These are phyloP conservation scores for Epinotia bilunana DNA, from an alignment of 2,888 invertebrate species.

Conservation along the genomic window DNA sequence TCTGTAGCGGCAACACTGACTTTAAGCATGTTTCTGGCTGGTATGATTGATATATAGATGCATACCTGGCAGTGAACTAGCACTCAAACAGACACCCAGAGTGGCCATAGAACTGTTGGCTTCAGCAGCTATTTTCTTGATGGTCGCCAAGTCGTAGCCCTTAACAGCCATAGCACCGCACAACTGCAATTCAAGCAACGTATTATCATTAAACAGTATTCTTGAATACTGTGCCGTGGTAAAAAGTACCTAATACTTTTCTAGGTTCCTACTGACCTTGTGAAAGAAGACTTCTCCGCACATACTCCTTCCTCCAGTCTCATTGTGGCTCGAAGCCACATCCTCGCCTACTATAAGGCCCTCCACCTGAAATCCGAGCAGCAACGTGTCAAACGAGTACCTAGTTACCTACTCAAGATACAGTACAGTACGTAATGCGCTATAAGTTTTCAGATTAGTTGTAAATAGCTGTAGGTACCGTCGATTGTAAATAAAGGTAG, in stretches of 20 bases:
- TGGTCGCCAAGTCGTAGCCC: slow-evolving; percentile 83
- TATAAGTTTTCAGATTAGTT: too few species aligned
- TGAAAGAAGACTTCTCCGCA: slow-evolving; percentile 86
- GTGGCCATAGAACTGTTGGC: slow-evolving; percentile 86
- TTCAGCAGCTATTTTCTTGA: slow-evolving; percentile 76
- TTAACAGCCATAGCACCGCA: slow-evolving; percentile 90
- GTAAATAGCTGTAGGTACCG: too few species aligned
- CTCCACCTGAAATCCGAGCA: slow-evolving; percentile 68
- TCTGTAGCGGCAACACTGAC: neutral
- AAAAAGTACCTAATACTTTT: too few species aligned
- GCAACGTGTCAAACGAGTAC: neutral
- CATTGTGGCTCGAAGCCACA: slow-evolving; percentile 82
- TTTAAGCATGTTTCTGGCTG: neutral
- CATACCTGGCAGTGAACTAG: slow-evolving; percentile 87
- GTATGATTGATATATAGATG: neutral
- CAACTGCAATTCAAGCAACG: slow-evolving; percentile 70
- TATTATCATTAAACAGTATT: neutral
- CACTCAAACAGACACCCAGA: slow-evolving; percentile 87
- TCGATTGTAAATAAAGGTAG: too few species aligned
- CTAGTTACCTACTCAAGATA: too few species aligned
- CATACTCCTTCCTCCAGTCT: slow-evolving; percentile 87
- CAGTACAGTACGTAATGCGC: neutral
- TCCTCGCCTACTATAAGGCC: slow-evolving; percentile 88
- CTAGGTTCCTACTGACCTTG: slow-evolving; percentile 67
- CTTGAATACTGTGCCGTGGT: too few species aligned